Evolutionary conservation across 1,140 invertebrate species (phyloP), one percentile per base, ranked within the genome.

Genomic region (Eubasilissa regina): DNA sequence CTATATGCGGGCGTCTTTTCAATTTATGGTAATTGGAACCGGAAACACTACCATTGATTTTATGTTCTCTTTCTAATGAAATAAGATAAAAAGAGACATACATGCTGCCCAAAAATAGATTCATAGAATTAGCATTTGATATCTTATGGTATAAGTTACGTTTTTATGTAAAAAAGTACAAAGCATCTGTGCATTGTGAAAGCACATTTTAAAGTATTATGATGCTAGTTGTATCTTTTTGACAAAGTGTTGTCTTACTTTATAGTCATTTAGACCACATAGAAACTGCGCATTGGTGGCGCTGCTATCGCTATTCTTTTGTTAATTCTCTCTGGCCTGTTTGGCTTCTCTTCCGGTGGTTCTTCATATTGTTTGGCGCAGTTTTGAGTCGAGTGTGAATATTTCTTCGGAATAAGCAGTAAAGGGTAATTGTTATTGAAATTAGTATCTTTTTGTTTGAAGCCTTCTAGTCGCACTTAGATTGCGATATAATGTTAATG

Each of bases 311-410:
- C 35, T 1, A 12, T 66, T 66, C n/a, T 17, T 9, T 58, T 6
- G 8, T 56, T 7, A 66, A 66, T 66, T 66, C 35, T 66, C 62
- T 66, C 12, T 43, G 11, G 11, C 15, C 10, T 15, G 55, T 19
- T 66, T 17, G 62, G 62, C 62, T 47, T 66, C 62, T 44, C 62
- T 66, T 66, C 62, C 62, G 58, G 17, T 35, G 43, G 43, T 43
- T 15, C 62, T 66, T 58, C 17, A 21, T 19, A 64, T 25, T n/a
- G 19, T 51, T 70, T 19, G 47, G 66, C 15, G 47, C 48, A 48
- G 66, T 70, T 70, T 66, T 19, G 44, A 12, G 45, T 53, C 21
- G 66, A 66, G 62, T 48, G 66, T 70, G 66, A 70, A 51, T 19
- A 70, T 70, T 70, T 70, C 66, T 51, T 70, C 45, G 10, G n/a